phyloP scores from a whole-genome alignment of 2,797 vertebrate species.

The Enteromius trimaculatus region DNA sequence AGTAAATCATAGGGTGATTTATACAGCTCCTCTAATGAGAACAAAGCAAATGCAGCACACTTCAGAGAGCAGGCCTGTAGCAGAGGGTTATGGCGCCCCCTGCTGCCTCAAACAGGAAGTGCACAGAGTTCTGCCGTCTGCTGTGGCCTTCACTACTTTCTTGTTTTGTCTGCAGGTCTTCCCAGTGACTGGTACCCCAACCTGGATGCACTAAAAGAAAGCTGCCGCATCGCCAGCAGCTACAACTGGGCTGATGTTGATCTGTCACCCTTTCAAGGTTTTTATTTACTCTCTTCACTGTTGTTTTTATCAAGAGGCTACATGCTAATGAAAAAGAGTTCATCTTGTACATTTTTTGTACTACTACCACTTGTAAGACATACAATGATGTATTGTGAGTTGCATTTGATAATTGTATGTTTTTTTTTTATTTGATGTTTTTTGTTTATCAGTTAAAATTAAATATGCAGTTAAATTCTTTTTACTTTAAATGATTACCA shows the following conservation, averaged over 20 bases:
- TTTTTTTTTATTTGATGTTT: neutral
- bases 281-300: neutral
- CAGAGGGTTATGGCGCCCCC: constrained; percentile 70
- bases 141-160: neutral
- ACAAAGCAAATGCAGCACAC: constrained; percentile 72
- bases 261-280: constrained; percentile 93
- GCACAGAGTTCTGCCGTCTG: neutral
- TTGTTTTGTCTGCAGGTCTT: constrained; percentile 75
- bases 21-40: constrained; percentile 70
- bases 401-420: neutral
- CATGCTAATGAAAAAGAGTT: neutral
- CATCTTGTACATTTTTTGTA: neutral
- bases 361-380: neutral
- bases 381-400: neutral
- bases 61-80: constrained; percentile 43
- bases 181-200: constrained; percentile 91
- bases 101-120: constrained; percentile 63
- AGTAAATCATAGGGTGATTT: constrained; percentile 70
- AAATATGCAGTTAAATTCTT: neutral
- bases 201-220: constrained; percentile 93
- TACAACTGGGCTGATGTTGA: constrained; percentile 95
- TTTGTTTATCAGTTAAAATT: neutral
- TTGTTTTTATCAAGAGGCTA: neutral
- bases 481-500: neutral
- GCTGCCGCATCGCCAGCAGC: constrained; percentile 93